Evolutionary conservation across 1,140 invertebrate genomes (phyloP).

Genomic region (Dendrolimus punctatus): DNA sequence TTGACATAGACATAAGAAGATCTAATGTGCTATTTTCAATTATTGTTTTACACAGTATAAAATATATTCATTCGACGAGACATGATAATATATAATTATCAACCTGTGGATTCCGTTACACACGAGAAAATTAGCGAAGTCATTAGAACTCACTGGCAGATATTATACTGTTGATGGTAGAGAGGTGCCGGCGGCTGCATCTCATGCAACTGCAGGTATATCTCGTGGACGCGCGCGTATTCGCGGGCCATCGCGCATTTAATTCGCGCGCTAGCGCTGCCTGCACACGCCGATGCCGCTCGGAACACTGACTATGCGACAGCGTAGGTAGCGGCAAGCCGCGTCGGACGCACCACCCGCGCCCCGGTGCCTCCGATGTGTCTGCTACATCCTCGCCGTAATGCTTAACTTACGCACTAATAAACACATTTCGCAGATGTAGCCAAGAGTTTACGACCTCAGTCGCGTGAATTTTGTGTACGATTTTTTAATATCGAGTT

Average conservation of each 20-base stretch:
- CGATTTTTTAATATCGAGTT: too few species aligned
- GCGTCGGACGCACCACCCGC: not conserved
- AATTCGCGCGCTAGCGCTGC: slow-evolving; percentile 9
- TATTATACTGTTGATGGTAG: slow-evolving; percentile 30
- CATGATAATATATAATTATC: too few species aligned
- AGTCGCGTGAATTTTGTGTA: too few species aligned
- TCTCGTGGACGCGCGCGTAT: slow-evolving; percentile 36
- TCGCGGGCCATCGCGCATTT: slow-evolving; percentile 33
- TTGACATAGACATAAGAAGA: too few species aligned
- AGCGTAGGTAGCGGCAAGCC: not conserved
- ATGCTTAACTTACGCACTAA: not conserved
- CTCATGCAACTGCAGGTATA: slow-evolving; percentile 39
- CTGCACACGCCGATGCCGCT: slow-evolving; percentile 8
- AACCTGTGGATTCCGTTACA: too few species aligned
- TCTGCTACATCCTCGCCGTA: slow-evolving; percentile 3
- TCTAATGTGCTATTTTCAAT: too few species aligned
- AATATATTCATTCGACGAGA: too few species aligned
- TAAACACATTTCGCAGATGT: too few species aligned
- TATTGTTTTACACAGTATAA: too few species aligned
- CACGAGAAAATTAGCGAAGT: not conserved
- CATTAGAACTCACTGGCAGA: slow-evolving; percentile 32
- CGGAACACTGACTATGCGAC: slow-evolving; percentile 11
- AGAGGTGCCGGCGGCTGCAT: slow-evolving; percentile 27
- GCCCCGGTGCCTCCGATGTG: not conserved
- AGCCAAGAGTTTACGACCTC: too few species aligned